Base-by-base conservation (phyloP, 2,797 vertebrate species). In the Botia almorhae region DNA sequence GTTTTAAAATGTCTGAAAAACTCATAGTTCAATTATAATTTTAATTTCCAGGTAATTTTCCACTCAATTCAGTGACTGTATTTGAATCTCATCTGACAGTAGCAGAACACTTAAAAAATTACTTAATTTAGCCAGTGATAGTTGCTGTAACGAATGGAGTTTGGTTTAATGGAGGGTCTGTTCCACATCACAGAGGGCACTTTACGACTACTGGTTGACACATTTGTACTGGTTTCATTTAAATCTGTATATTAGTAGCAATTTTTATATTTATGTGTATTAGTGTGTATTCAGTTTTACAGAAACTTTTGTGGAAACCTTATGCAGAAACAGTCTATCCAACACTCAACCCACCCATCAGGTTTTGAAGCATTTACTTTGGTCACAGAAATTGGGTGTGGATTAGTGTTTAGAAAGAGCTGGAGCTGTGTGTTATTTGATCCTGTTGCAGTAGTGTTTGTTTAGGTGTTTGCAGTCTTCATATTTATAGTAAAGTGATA, bases 351-450 rank as follows among this genome's bases (percentile, higher is more conserved):
- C 48, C 19, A 79, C 33, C 19, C 1, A 87, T 87, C 82, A 84
- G 81, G 85, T 89, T 88, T 76, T 77, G 84, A 76, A 88, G 56
- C 36, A 63, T 43, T 77, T 51, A 33, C 78, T 75, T 50, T 17
- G 21, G 29, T 64, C 73, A 23, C 6, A 50, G 17, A 12, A 29
- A 72, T 53, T 61, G 33, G 56, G 53, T 69, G 51, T 72, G 77
- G 63, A 81, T 70, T 76, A 17, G 55, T 19, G 19, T 50, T 72
- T 63, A 5, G 23, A 75, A 58, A 78, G n/a, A 48, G 61, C 7
- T 39, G 4, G 1, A 43, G 39, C 39, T 43, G 0, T 6, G 12
- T 29, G 23, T n/a, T 60, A 72, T 84, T 76, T 77, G 51, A 74
- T 16, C 39, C 16, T 21, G 29, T 36, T 8, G 1, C 29, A 82